These are phyloP conservation scores for Heliconius hermathena DNA, from an alignment of 1,140 invertebrate species.

Conservation along the genomic window DNA sequence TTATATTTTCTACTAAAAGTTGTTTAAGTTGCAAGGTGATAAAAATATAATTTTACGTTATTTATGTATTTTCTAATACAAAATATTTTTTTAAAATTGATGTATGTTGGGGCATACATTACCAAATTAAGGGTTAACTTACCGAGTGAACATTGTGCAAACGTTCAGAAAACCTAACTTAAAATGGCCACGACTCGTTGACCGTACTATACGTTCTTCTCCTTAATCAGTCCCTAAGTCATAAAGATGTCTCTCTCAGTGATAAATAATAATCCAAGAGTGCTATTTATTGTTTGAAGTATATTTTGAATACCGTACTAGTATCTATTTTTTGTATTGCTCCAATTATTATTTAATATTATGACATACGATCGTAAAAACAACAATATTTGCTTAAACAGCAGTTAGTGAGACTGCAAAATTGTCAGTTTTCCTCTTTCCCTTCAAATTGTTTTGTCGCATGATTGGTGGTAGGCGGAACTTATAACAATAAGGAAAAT, in stretches of 20 bases:
- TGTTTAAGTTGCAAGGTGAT: no score
- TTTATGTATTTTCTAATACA: no score
- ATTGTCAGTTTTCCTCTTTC: not conserved
- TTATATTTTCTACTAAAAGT: no score
- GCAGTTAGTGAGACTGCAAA: not conserved
- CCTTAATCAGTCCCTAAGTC: not conserved
- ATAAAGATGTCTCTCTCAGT: not conserved
- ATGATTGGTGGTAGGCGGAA: not conserved
- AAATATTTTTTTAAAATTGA: no score
- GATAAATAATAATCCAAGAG: not conserved
- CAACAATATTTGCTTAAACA: not conserved
- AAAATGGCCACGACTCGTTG: no score
- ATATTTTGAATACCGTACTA: not conserved
- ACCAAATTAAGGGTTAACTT: no score
- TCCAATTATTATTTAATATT: not conserved
- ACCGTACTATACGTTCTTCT: not conserved
- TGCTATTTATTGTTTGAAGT: not conserved
- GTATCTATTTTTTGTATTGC: not conserved
- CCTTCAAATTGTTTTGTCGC: not conserved
- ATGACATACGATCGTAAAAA: not conserved
- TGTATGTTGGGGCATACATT: no score
- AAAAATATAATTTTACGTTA: no score
- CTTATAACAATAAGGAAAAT: not conserved
- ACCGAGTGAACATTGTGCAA: no score
- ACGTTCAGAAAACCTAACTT: no score